phyloP scores from a whole-genome alignment of 2,888 invertebrate genomes.

The Ditula angustiorana region DNA sequence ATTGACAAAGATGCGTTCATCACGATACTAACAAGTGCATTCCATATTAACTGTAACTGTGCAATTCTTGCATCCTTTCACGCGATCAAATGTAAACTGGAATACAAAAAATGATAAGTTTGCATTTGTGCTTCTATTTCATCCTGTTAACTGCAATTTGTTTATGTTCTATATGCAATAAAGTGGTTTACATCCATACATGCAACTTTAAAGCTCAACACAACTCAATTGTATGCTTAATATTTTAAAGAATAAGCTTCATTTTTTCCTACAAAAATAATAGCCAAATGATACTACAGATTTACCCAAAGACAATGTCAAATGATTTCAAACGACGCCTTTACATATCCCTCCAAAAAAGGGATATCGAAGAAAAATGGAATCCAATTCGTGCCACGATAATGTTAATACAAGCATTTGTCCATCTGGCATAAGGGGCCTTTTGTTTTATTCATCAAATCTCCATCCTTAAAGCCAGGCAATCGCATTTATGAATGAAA shows the following conservation, averaged over 20 bases:
- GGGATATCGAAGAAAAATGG: slow-evolving; percentile 39
- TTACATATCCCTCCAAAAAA: slow-evolving; percentile 27
- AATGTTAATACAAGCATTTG: slow-evolving; percentile 61
- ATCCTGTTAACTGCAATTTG: too few species aligned
- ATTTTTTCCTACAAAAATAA: not conserved
- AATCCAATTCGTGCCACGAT: slow-evolving; percentile 43
- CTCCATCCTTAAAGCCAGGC: slow-evolving; percentile 72
- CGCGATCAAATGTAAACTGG: too few species aligned
- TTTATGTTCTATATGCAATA: too few species aligned
- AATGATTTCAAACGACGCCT: slow-evolving; percentile 34
- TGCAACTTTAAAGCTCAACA: too few species aligned
- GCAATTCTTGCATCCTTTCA: too few species aligned
- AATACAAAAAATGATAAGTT: too few species aligned
- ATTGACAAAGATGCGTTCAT: not conserved
- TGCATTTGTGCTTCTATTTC: too few species aligned
- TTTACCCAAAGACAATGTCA: slow-evolving; percentile 25
- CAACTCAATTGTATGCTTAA: too few species aligned
- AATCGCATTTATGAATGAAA: slow-evolving; percentile 81
- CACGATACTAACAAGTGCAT: not conserved
- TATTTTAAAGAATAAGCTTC: too few species aligned
- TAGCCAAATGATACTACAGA: slow-evolving; percentile 18
- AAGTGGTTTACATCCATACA: too few species aligned
- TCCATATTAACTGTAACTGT: not conserved
- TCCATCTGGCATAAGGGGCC: slow-evolving; percentile 64
- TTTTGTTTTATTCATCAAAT: slow-evolving; percentile 76